These are phyloP conservation scores for Otocyon megalotis DNA, from an alignment of 2,113 vertebrate species.

Conservation along the genomic window DNA sequence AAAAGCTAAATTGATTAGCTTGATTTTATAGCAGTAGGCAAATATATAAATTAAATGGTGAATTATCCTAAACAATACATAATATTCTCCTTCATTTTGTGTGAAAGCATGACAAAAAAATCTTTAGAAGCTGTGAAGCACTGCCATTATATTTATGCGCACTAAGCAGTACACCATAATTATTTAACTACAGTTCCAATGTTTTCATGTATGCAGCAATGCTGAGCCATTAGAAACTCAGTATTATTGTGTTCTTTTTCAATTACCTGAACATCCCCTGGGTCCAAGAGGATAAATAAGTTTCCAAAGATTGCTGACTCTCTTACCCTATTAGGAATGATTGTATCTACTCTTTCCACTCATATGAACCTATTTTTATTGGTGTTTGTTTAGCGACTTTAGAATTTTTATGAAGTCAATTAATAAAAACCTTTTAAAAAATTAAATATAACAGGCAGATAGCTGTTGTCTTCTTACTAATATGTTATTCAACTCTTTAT, in stretches of 20 bases:
- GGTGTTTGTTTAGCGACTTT: slow-evolving; percentile 40
- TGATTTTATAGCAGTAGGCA: slow-evolving; percentile 75
- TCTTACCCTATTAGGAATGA: slow-evolving; percentile 70
- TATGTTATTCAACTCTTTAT: not conserved
- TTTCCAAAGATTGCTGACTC: slow-evolving; percentile 80
- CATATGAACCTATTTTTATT: slow-evolving; percentile 66
- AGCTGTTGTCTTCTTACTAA: not conserved
- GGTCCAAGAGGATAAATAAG: slow-evolving; percentile 80
- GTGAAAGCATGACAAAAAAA: slow-evolving; percentile 74
- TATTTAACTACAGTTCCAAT: slow-evolving; percentile 74
- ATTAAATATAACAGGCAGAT: not conserved
- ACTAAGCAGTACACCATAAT: slow-evolving; percentile 65
- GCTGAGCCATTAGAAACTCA: slow-evolving; percentile 66
- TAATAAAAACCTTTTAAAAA: slow-evolving; percentile 53
- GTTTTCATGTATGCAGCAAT: slow-evolving; percentile 64
- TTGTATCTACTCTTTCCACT: slow-evolving; percentile 39
- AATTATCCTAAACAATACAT: slow-evolving; percentile 75
- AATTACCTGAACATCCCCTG: slow-evolving; percentile 79
- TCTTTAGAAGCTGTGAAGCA: slow-evolving; percentile 71
- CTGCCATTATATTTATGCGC: slow-evolving; percentile 64
- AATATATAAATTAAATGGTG: slow-evolving; percentile 70
- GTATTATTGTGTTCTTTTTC: slow-evolving; percentile 69
- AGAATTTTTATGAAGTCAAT: slow-evolving; percentile 47
- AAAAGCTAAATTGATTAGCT: slow-evolving; percentile 67
- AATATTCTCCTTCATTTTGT: slow-evolving; percentile 64